Conservation (phyloP, 2,797 vertebrate species). For the Thripadectes ignobilis region DNA sequence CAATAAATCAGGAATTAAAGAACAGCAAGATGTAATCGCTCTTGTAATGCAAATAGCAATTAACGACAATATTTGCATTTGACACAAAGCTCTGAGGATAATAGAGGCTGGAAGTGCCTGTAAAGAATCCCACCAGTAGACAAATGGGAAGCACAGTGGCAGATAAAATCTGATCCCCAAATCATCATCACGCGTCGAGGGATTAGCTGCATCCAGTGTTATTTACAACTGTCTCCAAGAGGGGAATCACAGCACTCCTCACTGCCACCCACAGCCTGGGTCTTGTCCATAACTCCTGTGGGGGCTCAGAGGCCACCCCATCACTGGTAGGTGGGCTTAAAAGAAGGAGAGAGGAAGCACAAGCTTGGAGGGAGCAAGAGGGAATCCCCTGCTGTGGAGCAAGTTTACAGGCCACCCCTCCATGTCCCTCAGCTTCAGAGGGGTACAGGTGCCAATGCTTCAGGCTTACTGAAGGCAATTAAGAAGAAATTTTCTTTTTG, state of each 20-base stretch:
- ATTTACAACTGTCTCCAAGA: not conserved
- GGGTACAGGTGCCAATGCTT: not conserved
- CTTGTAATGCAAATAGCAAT: conserved; percentile 46
- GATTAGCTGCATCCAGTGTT: not conserved
- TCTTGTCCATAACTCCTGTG: not conserved
- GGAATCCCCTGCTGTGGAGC: not conserved
- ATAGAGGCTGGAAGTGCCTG: conserved; percentile 4
- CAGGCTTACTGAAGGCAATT: not conserved
- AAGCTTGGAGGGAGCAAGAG: not conserved
- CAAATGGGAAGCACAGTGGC: not conserved
- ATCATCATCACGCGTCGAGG: not conserved
- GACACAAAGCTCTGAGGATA: conserved; percentile 41
- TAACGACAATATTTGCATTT: conserved; percentile 50
- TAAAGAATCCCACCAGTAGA: conserved; percentile 1
- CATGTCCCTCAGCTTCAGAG: not conserved
- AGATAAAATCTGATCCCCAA: conserved; percentile 9
- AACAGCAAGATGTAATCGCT: not conserved
- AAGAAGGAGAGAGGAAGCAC: fast-evolving
- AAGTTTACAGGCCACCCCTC: fast-evolving
- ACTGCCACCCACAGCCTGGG: not conserved
- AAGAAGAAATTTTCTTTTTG: not conserved
- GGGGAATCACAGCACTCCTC: not conserved
- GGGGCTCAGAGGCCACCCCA: not conserved
- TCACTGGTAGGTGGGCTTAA: not conserved
- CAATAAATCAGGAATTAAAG: conserved; percentile 55